Base-by-base conservation (phyloP, 2,113 vertebrate genomes). In the Bubo bubo region DNA sequence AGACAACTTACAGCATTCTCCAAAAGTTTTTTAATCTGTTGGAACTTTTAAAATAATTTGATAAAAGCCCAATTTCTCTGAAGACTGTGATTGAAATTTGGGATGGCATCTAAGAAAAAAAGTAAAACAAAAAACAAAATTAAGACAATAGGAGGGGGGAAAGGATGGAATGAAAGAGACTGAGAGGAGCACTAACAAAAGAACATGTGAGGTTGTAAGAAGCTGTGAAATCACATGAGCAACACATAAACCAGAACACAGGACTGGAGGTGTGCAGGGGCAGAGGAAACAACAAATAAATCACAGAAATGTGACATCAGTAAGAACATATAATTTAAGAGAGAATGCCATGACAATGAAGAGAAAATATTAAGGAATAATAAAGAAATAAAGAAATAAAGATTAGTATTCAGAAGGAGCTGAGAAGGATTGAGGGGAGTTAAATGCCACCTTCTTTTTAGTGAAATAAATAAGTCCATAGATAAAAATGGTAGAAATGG, bases 91-190 rank as follows among this genome's bases (percentile, higher is more conserved):
- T 1, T 66, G 34, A 70, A 41, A 67, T n/a, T 41, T 83, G 18
- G 7, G 14, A 37, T 2, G 1, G 1, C 45, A 41, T 32, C 2
- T 35, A 56, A 76, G 11, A 27, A 41, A 75, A 87, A n/a, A 52
- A 14, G 43, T 5, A 24, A 50, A 58, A 4, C 0, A 26, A 86
- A 43, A 12, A 28, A 3, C 0, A 45, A 91, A 66, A 63, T 32
- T 20, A 70, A 52, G 15, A 1, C 4, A 55, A 30, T 28, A 32
- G 23, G 6, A 34, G 0, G 4, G 35, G 2, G 5, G 26, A 62
- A 63, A 92, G 13, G 5, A 17, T 34, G 28, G 14, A 64, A 47
- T 47, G 24, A 71, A 86, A 67, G 30, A 79, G 21, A 22, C 18
- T 37, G 6, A 86, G 45, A 74, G 10, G 4, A 72, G 4, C 34